Percentiles rank a stretch among this genome's conserved stretches.
These are phyloP conservation scores for Amaurobius ferox DNA, from an alignment of 2,888 invertebrate genomes.

Conservation along the genomic window DNA sequence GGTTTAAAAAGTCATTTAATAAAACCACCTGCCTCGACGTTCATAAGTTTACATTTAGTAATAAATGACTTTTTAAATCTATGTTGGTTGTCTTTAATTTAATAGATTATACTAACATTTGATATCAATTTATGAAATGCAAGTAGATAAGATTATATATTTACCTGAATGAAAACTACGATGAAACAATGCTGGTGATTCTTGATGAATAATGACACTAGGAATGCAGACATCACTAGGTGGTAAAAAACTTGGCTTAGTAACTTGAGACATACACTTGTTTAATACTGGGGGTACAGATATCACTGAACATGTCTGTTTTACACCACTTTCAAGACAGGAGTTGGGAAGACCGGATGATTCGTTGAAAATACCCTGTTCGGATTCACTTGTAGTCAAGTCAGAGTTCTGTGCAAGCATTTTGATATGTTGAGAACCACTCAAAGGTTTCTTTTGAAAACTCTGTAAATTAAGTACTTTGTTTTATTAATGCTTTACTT, in stretches of 20 bases:
- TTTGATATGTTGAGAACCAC: constrained; percentile 25
- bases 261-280: constrained; percentile 13
- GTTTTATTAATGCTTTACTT: too few relatives aligned
- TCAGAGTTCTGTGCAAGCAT: constrained; percentile 56
- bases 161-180: constrained; percentile 63
- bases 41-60: too few relatives aligned
- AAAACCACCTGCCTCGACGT: too few relatives aligned
- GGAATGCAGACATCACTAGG: constrained; percentile 46
- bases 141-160: not conserved
- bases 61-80: too few relatives aligned
- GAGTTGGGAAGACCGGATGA: constrained; percentile 21
- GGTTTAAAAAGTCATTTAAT: too few relatives aligned
- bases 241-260: constrained; percentile 31
- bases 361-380: constrained; percentile 20
- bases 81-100: too few relatives aligned
- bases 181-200: constrained; percentile 55
- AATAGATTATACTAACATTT: too few relatives aligned
- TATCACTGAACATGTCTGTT: constrained; percentile 57
- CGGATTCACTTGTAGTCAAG: constrained; percentile 25
- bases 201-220: constrained; percentile 50
- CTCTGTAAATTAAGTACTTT: too few relatives aligned
- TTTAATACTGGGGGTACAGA: constrained; percentile 39
- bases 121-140: not conserved
- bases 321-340: constrained; percentile 31
- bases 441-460: constrained; percentile 34